These are phyloP conservation scores for Phengaris arion DNA, from an alignment of 2,888 invertebrate genomes.

Conservation along the genomic window DNA sequence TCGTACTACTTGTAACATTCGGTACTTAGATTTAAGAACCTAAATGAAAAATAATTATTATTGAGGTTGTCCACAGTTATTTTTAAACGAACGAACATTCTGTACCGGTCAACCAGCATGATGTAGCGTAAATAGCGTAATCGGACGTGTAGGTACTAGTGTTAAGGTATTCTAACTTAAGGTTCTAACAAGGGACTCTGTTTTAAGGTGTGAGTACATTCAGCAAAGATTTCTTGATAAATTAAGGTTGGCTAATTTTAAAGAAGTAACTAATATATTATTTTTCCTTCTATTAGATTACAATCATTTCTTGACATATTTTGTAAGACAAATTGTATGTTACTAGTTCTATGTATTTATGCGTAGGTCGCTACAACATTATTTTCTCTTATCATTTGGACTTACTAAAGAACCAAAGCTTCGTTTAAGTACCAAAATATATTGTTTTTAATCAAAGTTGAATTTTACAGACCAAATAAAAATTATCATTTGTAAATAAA, in stretches of 20 bases:
- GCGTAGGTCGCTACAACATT: no score
- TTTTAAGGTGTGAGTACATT: conserved; percentile 45
- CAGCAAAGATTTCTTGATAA: neutral
- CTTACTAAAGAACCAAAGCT: no score
- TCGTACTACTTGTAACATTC: neutral
- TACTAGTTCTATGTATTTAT: no score
- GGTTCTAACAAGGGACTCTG: conserved; percentile 57
- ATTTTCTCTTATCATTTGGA: no score
- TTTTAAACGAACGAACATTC: conserved; percentile 12
- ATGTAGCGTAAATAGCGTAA: neutral
- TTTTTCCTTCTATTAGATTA: neutral
- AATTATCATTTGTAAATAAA: no score
- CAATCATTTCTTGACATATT: no score
- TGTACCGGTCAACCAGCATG: neutral
- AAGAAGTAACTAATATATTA: neutral
- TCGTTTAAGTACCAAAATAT: no score
- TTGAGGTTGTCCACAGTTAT: neutral
- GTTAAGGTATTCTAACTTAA: conserved; percentile 52
- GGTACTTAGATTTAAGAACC: neutral
- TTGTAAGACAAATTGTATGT: no score
- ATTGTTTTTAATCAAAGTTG: no score
- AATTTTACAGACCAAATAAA: no score
- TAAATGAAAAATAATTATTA: neutral
- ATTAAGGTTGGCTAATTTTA: neutral
- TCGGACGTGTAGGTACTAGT: conserved; percentile 42